Conservation (phyloP, 2,113 vertebrate genomes). For the Corythaeola cristata region DNA sequence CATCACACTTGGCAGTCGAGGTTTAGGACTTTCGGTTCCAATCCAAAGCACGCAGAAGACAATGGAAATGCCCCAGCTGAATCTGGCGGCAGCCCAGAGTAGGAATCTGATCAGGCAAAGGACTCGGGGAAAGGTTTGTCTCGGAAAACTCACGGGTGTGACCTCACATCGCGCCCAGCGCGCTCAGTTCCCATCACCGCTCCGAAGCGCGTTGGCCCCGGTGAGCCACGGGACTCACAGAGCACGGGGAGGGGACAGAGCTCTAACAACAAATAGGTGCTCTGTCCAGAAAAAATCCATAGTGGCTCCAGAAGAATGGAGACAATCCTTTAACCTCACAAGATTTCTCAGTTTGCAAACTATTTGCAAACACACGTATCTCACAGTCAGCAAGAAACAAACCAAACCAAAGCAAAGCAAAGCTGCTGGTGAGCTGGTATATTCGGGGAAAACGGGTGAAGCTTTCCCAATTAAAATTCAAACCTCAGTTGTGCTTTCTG, state of each 20-base stretch:
- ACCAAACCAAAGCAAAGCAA: not conserved
- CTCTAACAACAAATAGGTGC: not conserved
- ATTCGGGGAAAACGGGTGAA: not conserved
- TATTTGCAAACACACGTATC: not conserved
- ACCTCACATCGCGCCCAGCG: accelerated
- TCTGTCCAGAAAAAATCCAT: not conserved
- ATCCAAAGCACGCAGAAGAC: not conserved
- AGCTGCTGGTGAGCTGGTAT: not conserved
- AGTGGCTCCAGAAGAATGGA: not conserved
- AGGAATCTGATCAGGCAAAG: not conserved
- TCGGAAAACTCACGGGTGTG: not conserved
- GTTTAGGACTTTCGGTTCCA: not conserved
- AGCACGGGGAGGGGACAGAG: not conserved
- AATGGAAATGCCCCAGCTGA: not conserved
- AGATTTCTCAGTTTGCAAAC: not conserved
- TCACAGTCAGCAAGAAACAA: not conserved
- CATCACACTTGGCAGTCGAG: not conserved
- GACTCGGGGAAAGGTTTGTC: not conserved
- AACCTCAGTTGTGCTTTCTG: not conserved
- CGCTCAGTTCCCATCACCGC: not conserved
- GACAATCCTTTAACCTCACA: not conserved
- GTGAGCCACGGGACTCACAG: not conserved
- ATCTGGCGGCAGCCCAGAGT: not conserved
- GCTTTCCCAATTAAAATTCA: not conserved
- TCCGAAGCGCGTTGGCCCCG: not conserved